A percentile compares a stretch with the other conserved stretches of the same genome.
Conservation (phyloP, 2,113 vertebrate species). For the Rhinopithecus roxellana region DNA sequence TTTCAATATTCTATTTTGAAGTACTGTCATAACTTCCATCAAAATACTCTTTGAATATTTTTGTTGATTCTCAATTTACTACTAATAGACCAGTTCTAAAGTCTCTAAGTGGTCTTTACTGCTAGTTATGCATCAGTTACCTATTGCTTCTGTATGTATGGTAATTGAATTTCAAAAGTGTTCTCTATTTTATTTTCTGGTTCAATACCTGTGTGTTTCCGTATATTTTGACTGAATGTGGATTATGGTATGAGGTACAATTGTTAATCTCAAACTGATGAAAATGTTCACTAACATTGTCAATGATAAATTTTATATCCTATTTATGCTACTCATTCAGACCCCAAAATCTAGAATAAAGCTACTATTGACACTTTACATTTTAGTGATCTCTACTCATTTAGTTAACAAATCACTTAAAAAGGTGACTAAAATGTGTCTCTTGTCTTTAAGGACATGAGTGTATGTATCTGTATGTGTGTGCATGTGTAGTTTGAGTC, state of each 20-base stretch:
- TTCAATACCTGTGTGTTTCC: not conserved
- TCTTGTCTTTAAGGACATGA: not conserved
- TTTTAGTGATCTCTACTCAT: not conserved
- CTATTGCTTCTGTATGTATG: not conserved
- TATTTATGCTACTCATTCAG: not conserved
- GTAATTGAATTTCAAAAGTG: not conserved
- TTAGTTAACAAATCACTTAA: not conserved
- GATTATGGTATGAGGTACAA: not conserved
- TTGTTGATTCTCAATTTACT: not conserved
- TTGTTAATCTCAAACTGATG: not conserved
- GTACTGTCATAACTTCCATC: not conserved
- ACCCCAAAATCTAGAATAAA: not conserved
- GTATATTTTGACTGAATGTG: not conserved
- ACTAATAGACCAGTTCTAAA: not conserved
- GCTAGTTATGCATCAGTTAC: not conserved
- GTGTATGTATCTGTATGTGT: not conserved
- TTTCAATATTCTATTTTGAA: not conserved
- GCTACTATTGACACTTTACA: not conserved
- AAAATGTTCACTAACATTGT: not conserved
- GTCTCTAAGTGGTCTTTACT: not conserved
- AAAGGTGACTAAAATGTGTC: not conserved
- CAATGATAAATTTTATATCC: not conserved
- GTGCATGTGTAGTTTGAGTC: not conserved
- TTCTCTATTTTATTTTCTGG: not conserved
- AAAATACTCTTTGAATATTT: not conserved